These are phyloP conservation scores for Lepidurus arcticus DNA, from an alignment of 1,140 invertebrate species.

Conservation along the genomic window DNA sequence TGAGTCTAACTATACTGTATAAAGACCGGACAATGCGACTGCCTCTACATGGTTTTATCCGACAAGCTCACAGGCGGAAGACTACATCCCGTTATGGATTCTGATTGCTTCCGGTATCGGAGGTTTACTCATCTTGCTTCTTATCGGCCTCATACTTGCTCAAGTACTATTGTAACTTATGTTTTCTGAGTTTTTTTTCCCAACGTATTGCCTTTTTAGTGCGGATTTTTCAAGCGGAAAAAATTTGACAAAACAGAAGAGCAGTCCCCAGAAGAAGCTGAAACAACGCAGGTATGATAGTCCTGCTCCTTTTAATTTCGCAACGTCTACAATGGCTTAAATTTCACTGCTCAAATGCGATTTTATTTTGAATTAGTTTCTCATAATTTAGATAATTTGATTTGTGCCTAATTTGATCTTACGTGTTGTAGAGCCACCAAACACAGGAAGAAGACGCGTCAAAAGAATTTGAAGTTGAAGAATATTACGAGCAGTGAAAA, in stretches of 20 bases:
- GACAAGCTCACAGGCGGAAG: background rate
- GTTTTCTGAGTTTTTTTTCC: background rate
- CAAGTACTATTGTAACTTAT: background rate
- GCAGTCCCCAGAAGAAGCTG: background rate
- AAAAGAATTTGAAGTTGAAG: background rate
- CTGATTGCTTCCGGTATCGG: background rate
- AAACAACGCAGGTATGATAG: background rate
- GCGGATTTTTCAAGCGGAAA: background rate
- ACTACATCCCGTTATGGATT: background rate
- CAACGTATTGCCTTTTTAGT: background rate
- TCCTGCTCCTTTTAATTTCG: background rate
- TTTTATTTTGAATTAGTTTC: no score
- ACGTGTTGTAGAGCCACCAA: background rate
- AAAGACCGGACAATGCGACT: background rate
- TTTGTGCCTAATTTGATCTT: background rate
- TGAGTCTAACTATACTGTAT: background rate
- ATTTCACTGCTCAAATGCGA: no score
- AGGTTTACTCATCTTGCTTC: background rate
- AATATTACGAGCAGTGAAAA: background rate
- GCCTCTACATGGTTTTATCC: background rate
- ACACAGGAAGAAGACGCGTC: background rate
- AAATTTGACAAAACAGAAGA: background rate
- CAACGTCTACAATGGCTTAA: no score
- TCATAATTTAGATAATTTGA: no score
- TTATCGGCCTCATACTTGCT: constrained; percentile 9